Evolutionary conservation across 2,888 invertebrate genomes (phyloP).

Genomic region (Camptogramma bilineatum): DNA sequence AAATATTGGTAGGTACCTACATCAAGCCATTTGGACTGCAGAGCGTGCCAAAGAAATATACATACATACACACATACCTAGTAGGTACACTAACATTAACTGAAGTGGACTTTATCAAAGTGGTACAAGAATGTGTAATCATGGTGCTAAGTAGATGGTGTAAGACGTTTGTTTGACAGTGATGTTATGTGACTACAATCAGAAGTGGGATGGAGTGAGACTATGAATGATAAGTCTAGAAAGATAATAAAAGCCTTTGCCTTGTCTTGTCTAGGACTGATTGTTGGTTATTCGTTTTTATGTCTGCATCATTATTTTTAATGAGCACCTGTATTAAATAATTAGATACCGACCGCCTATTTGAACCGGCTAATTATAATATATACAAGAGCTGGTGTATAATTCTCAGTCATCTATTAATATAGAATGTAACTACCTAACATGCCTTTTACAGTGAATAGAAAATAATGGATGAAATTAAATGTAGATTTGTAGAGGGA

Average conservation of each 20-base stretch:
- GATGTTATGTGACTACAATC: slow-evolving; percentile 17
- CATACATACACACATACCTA: background rate
- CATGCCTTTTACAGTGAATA: too few species aligned
- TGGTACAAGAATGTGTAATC: background rate
- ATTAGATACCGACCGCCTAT: background rate
- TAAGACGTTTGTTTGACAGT: background rate
- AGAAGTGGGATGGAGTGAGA: slow-evolving; percentile 14
- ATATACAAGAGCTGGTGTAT: background rate
- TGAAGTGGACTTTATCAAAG: background rate
- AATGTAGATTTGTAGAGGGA: background rate
- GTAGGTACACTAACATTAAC: too few species aligned
- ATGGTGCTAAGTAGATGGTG: background rate
- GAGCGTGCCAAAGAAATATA: too few species aligned
- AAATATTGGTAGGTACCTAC: too few species aligned
- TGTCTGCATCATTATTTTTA: slow-evolving; percentile 17
- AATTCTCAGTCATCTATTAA: background rate
- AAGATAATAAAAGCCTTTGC: slow-evolving; percentile 21
- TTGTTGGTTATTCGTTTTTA: slow-evolving; percentile 7
- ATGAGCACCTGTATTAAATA: slow-evolving; percentile 1
- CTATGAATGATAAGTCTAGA: slow-evolving; percentile 22
- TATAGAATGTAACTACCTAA: too few species aligned
- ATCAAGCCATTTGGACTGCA: too few species aligned
- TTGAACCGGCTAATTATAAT: background rate
- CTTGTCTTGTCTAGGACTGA: slow-evolving; percentile 2
- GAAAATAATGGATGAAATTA: too few species aligned